A percentile compares a stretch with the other conserved stretches of the same genome.
Evolutionary conservation across 2,797 vertebrate genomes (phyloP).

Genomic region (Pitangus sulphuratus): DNA sequence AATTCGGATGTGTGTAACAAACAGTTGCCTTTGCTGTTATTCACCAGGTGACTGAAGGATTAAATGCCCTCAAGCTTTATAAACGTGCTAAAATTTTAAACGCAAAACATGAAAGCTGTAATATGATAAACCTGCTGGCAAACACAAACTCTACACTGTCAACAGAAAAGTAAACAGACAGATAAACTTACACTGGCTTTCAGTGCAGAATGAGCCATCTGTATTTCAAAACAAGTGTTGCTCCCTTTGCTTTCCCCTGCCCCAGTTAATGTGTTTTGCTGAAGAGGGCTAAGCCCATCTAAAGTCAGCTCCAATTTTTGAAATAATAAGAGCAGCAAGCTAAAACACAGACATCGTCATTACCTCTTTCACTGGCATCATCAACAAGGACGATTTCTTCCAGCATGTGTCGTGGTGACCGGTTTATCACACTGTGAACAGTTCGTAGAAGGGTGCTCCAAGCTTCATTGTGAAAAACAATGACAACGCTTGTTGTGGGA

Average conservation of each 20-base stretch:
- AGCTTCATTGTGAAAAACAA: conserved; percentile 98
- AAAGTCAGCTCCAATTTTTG: not conserved
- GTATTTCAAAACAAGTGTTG: rapidly evolving
- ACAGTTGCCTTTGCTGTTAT: not conserved
- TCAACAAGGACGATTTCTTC: conserved; percentile 97
- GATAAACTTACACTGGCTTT: not conserved
- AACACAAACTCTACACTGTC: not conserved
- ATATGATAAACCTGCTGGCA: not conserved
- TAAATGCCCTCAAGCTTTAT: not conserved
- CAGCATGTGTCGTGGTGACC: conserved; percentile 91
- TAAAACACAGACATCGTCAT: rapidly evolving
- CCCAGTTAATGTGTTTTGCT: not conserved
- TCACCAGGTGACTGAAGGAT: not conserved
- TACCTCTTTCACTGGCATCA: conserved; percentile 97
- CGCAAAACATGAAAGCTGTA: not conserved
- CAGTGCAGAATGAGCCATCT: not conserved
- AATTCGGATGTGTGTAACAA: not conserved
- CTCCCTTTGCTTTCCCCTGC: not conserved
- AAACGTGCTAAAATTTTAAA: not conserved
- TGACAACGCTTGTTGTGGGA: conserved; percentile 95
- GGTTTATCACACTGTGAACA: conserved; percentile 94
- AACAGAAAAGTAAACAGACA: not conserved
- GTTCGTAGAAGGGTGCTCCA: conserved; percentile 97
- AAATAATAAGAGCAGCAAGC: not conserved
- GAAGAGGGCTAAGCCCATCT: not conserved